Evolutionary conservation across 2,888 invertebrate genomes (phyloP), one percentile per base, ranked within the genome.

Genomic region (Bimastos eiseni): DNA sequence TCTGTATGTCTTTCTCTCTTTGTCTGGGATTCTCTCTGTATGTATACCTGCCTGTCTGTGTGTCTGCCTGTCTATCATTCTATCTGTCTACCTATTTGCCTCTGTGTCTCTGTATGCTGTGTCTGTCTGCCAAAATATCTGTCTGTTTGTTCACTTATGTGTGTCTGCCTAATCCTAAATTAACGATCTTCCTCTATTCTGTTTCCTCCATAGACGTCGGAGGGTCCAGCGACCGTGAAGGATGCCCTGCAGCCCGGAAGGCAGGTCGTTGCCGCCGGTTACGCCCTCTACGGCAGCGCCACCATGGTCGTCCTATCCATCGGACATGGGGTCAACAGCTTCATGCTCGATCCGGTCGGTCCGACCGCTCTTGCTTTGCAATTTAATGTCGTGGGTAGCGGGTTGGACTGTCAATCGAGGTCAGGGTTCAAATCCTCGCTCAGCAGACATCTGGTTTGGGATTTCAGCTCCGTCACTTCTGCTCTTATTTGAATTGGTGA

Each of bases 221-320:
- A 95, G 0, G 96, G 96, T 11, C 92, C 93, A 30, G 97, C 97
- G 0, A 94, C 95, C 0, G 95, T 97, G n/a, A 95, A 96, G 0
- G 98, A 98, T 95, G 98, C 97, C 0, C 95, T 99, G 2, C 97
- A 98, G 94, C 97, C 97, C 0, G 99, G 99, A 0, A 96, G 96
- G 55, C 96, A 97, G 93, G 96, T 98, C 91, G 97, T 99, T 0
- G 98, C 98, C 0, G 98, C 98, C 24, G 99, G 99, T 0, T 99
- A 99, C 95, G 98, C 98, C 0, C 96, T 99, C 0, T 99, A 99
- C 94, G 99, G 99, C 38, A 98, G 98, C 83, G 99, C 95, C 91
- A 95, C 95, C 70, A 95, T 95, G 94, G 96, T 99, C 95, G 99
- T 99, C 0, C 95, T 99, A 0, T 97, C 98, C 0, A 96, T 97